Evolutionary conservation across 1,140 invertebrate genomes (phyloP).

Genomic region (Mya arenaria): DNA sequence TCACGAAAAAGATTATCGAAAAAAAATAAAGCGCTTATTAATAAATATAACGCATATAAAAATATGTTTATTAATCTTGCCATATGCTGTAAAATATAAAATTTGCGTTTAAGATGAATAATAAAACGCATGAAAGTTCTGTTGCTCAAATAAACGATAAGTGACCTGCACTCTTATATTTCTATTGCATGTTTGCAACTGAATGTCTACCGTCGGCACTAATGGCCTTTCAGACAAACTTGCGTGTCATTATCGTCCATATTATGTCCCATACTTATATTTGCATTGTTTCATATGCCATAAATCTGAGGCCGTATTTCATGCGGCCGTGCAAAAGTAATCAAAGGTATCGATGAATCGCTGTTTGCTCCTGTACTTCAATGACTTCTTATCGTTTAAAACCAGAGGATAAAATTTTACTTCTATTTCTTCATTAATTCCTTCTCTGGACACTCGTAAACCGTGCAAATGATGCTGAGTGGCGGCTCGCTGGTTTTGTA

Average conservation of each 20-base stretch:
- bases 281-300: conserved; percentile 39
- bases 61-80: too few relatives aligned
- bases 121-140: too few relatives aligned
- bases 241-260: background rate
- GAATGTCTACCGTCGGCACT: too few relatives aligned
- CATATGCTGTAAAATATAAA: too few relatives aligned
- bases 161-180: too few relatives aligned
- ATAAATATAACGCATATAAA: too few relatives aligned
- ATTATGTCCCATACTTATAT: conserved; percentile 2
- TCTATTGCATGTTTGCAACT: too few relatives aligned
- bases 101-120: too few relatives aligned
- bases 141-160: too few relatives aligned
- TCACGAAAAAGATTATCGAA: too few relatives aligned
- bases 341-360: conserved; percentile 32
- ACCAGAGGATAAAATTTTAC: conserved; percentile 22
- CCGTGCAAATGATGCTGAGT: background rate
- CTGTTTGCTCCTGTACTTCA: conserved; percentile 31
- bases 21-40: too few relatives aligned
- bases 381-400: conserved; percentile 1
- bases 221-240: too few relatives aligned
- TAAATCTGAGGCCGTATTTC: conserved; percentile 35
- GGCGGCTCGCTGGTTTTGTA: background rate
- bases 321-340: conserved; percentile 2
- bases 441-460: background rate
- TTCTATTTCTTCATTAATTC: conserved; percentile 13